Base-by-base conservation (phyloP, 1,140 invertebrate genomes). In the Heliconius eleuchia region DNA sequence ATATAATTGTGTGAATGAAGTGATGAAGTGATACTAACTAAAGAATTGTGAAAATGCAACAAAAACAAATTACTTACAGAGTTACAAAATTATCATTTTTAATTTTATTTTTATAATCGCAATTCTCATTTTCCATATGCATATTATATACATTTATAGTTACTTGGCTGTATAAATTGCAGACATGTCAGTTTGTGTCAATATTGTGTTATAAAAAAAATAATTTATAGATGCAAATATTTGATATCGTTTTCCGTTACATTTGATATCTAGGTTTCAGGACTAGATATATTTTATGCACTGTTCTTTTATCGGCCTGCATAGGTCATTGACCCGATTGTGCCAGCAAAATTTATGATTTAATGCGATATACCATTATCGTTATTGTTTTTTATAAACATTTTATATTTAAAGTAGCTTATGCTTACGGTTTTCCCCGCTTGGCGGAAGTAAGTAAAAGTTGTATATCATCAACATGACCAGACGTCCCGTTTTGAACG, bases 211-310 rank as follows among this genome's bases (percentile, higher is more conserved):
- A 66, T 66, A 13, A 66, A 60, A 23, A 60, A 23, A 66, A n/a
- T 55, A 19, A 55, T 55, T 66, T 27, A 66, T 66, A 8, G 27
- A 66, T 3, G 60, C 27, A 13, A 30, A 27, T 66, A 30, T 66
- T 66, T 66, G 60, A 66, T 66, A 66, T 66, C 60, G 60, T 66
- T 30, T 66, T 66, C 60, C 60, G 60, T 66, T 30, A 66, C 60
- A 66, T 66, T 66, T 27, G 27, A 66, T 66, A 66, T 66, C 60
- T 66, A 66, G 60, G 60, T 66, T 66, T 66, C 60, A 66, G 60
- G 23, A 66, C 60, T 66, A 66, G 60, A 66, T 66, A 66, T 66
- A 66, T 30, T 27, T 66, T 66, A 30, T 66, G 60, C 60, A 66
- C 60, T 66, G 60, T 66, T 27, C 60, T 66, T 66, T 66, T 66